These are phyloP conservation scores for Bubo scandiacus DNA, from an alignment of 2,113 vertebrate genomes.

Conservation along the genomic window DNA sequence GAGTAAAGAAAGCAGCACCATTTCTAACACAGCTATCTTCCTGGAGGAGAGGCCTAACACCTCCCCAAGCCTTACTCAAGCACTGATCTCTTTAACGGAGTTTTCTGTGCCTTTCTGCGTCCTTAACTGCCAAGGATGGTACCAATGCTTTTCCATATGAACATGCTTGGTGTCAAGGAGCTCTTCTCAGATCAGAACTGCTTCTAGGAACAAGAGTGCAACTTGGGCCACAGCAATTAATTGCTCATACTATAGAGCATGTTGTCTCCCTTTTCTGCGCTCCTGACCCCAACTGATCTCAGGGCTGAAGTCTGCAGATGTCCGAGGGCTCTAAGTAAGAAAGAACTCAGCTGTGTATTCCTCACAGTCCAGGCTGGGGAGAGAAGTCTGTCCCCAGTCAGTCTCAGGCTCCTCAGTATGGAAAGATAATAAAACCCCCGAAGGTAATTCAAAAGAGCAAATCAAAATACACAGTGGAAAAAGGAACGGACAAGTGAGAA, in stretches of 20 bases:
- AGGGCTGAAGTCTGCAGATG: background rate
- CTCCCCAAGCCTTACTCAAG: background rate
- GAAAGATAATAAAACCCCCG: background rate
- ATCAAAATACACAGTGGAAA: background rate
- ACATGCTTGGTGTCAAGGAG: background rate
- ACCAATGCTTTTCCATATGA: background rate
- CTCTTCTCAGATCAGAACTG: background rate
- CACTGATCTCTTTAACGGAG: background rate
- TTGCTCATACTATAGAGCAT: background rate
- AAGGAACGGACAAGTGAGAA: background rate
- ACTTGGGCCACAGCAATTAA: background rate
- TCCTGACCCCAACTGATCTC: background rate
- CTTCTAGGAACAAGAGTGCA: background rate
- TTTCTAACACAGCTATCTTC: background rate
- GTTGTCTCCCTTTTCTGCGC: background rate
- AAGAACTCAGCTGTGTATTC: background rate
- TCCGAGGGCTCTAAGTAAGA: background rate
- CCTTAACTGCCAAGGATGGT: background rate
- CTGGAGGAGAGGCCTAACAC: background rate
- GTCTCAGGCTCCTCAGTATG: background rate
- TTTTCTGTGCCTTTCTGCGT: background rate
- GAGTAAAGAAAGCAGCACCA: background rate
- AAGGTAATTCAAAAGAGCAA: slow-evolving; percentile 3
- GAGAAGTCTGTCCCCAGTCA: background rate
- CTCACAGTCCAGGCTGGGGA: background rate